Evolutionary conservation across 2,888 invertebrate genomes (phyloP).

Genomic region (Caenorhabditis sp.): DNA sequence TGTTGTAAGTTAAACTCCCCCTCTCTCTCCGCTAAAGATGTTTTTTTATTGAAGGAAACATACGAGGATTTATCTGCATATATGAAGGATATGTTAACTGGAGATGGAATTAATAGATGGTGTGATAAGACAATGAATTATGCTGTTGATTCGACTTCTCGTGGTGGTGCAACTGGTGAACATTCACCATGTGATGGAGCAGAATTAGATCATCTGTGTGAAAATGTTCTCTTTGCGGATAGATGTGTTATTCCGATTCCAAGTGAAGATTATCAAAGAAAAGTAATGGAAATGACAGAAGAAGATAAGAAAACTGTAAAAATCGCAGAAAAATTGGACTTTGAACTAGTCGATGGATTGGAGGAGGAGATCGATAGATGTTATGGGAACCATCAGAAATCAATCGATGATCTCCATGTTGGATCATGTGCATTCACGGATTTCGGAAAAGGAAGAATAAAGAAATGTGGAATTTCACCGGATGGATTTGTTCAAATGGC

Average conservation of each 20-base stretch:
- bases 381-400: slow-evolving; percentile 21
- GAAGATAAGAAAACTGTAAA: slow-evolving; percentile 34
- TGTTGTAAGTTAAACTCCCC: too few species aligned
- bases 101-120: slow-evolving; percentile 65
- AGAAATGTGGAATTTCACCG: slow-evolving; percentile 87
- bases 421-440: slow-evolving; percentile 54
- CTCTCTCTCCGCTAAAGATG: too few species aligned
- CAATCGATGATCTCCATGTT: slow-evolving; percentile 54
- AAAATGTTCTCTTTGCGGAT: slow-evolving; percentile 63
- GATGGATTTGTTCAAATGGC: slow-evolving; percentile 97
- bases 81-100: slow-evolving; percentile 56
- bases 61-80: slow-evolving; percentile 35
- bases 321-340: slow-evolving; percentile 50
- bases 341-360: slow-evolving; percentile 51
- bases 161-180: slow-evolving; percentile 63
- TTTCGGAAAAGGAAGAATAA: slow-evolving; percentile 80
- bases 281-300: slow-evolving; percentile 21
- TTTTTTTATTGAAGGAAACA: too few species aligned
- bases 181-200: slow-evolving; percentile 65
- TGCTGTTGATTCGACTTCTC: slow-evolving; percentile 29
- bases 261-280: slow-evolving; percentile 45
- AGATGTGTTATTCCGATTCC: slow-evolving; percentile 15
- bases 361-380: slow-evolving; percentile 44
- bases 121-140: slow-evolving; percentile 67
- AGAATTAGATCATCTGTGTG: slow-evolving; percentile 67